phyloP scores from a whole-genome alignment of 2,797 vertebrate genomes.

The Galago senegalensis region DNA sequence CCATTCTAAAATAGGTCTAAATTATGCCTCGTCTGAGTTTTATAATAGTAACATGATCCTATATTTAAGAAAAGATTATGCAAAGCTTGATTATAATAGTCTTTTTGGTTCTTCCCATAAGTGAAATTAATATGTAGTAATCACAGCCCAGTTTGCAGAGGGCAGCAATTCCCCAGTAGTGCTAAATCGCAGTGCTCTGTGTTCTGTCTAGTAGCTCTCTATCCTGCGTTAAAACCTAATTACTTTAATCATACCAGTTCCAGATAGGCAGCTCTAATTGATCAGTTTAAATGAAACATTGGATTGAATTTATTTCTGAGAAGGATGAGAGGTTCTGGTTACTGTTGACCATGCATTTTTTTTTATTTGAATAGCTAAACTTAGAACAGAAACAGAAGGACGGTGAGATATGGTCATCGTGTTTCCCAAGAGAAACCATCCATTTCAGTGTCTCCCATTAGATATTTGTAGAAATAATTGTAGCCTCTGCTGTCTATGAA shows the following conservation, averaged over 20 bases:
- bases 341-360: background rate
- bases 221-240: slow-evolving; percentile 17
- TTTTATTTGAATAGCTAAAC: slow-evolving; percentile 9
- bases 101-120: slow-evolving; percentile 32
- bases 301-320: slow-evolving; percentile 33
- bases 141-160: slow-evolving; percentile 38
- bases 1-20: slow-evolving; percentile 37
- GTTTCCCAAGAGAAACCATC: background rate
- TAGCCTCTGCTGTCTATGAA: background rate
- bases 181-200: background rate
- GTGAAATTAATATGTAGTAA: background rate
- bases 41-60: slow-evolving; percentile 45
- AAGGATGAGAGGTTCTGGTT: background rate
- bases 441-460: background rate
- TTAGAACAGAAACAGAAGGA: background rate
- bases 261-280: background rate
- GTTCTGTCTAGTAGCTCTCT: background rate
- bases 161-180: background rate
- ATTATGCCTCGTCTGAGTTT: background rate
- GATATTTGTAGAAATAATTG: background rate
- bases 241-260: background rate
- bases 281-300: slow-evolving; percentile 38
- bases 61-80: slow-evolving; percentile 43
- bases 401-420: background rate
- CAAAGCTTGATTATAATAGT: background rate